A percentile compares a stretch with the other conserved stretches of the same genome.
phyloP scores from a whole-genome alignment of 2,888 invertebrate species.

The Asteroscopus sphinx region DNA sequence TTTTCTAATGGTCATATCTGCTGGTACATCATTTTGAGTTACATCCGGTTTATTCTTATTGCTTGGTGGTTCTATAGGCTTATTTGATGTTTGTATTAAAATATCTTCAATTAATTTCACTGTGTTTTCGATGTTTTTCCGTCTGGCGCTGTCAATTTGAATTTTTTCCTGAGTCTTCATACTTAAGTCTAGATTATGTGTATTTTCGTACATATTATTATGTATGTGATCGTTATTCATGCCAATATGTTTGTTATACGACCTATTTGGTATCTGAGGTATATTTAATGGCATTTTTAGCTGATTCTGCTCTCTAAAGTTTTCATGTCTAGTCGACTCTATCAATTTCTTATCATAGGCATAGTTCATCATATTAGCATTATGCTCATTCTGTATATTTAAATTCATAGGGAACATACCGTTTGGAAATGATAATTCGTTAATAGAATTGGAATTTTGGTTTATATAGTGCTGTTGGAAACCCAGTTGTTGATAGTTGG shows the following conservation, averaged over 20 bases:
- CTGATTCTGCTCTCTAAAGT: conserved; percentile 34
- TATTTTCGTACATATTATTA: conserved; percentile 53
- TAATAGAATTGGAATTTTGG: conserved; percentile 59
- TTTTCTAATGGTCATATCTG: conserved; percentile 7
- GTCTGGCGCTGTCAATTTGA: conserved; percentile 63
- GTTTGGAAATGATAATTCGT: conserved; percentile 66
- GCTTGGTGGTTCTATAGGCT: conserved; percentile 36
- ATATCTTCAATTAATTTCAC: conserved; percentile 80
- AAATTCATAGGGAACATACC: conserved; percentile 75
- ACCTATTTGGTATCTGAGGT: conserved; percentile 72
- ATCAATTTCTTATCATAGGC: conserved; percentile 53
- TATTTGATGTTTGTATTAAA: conserved; percentile 67
- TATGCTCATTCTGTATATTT: conserved; percentile 67
- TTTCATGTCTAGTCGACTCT: conserved; percentile 33
- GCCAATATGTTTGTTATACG: conserved; percentile 62
- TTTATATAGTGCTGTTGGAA: conserved; percentile 64
- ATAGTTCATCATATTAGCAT: conserved; percentile 49
- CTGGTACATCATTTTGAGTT: not conserved
- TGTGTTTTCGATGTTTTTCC: conserved; percentile 79
- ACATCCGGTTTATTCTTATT: not conserved
- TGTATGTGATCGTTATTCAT: conserved; percentile 46
- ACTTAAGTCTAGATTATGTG: conserved; percentile 60
- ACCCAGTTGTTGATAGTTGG: conserved; percentile 68
- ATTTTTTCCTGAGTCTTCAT: conserved; percentile 56
- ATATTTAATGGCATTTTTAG: conserved; percentile 65